A percentile compares a stretch with the other conserved stretches of the same genome.
These are phyloP conservation scores for Meganola albula DNA, from an alignment of 2,888 invertebrate genomes.

Conservation along the genomic window DNA sequence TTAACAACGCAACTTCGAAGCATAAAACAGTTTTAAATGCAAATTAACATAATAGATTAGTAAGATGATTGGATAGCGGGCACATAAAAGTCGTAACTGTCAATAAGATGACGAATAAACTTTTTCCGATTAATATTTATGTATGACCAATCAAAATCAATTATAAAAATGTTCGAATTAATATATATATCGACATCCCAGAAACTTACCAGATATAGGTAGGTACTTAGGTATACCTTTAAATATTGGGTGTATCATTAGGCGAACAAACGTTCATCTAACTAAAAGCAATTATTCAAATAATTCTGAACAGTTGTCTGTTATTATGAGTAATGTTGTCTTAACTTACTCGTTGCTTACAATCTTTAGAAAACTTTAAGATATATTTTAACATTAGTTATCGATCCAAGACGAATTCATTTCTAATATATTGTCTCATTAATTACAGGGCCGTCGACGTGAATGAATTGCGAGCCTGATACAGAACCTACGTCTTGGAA, in stretches of 20 bases:
- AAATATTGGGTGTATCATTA: slow-evolving; percentile 4
- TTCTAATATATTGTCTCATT: slow-evolving; percentile 59
- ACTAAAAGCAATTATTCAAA: slow-evolving; percentile 18
- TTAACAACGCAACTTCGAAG: too few relatives aligned
- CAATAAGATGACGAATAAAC: slow-evolving; percentile 16
- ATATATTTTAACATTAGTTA: slow-evolving; percentile 42
- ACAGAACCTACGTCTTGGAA: slow-evolving; percentile 45
- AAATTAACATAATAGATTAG: slow-evolving; percentile 24
- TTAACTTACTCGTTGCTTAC: slow-evolving; percentile 26
- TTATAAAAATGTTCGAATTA: too few relatives aligned
- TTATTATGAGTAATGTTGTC: slow-evolving; percentile 18
- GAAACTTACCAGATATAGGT: too few relatives aligned
- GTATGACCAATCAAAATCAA: slow-evolving; percentile 19
- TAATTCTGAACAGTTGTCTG: slow-evolving; percentile 18
- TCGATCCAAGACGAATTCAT: slow-evolving; percentile 54
- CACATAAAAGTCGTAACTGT: slow-evolving; percentile 21
- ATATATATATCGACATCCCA: too few relatives aligned
- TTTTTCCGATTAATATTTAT: slow-evolving; percentile 16
- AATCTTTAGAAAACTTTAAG: slow-evolving; percentile 31
- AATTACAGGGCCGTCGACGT: slow-evolving; percentile 51
- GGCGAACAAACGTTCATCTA: slow-evolving; percentile 4
- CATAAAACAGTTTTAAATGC: too few relatives aligned
- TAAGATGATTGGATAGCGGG: slow-evolving; percentile 12
- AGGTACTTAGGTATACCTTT: too few relatives aligned
- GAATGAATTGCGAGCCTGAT: slow-evolving; percentile 52